Evolutionary conservation across 2,113 vertebrate species (phyloP), one percentile per base, ranked within the genome.

Genomic region (Ctenomys sociabilis): DNA sequence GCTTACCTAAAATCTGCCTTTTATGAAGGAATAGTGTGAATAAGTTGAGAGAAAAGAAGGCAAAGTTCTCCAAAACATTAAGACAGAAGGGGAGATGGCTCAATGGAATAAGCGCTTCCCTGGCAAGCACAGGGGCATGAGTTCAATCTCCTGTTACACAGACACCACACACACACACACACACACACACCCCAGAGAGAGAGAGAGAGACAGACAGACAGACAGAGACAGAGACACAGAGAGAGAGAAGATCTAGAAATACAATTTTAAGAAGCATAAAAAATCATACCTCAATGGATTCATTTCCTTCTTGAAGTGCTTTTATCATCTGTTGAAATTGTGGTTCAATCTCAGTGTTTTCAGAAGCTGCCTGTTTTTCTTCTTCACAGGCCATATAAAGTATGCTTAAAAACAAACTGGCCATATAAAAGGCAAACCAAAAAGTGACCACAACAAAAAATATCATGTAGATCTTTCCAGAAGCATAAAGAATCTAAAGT

Each of bases 371-470:
- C 95, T 98, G 98, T 92, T 98, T 99, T 97, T 99, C 99, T 97
- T 99, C 98, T 96, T 99, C 99, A 57, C 98, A 99, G 72, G 98
- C 98, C 98, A 99, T 98, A 66, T 98, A 98, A 3, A 99, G 98
- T 91, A 98, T 99, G 28, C 99, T 98, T 97, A 99, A 96, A 94
- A 99, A 99, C 91, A 99, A 98, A 97, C 99, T 99, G 93, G 99
- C 93, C 94, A 99, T 97, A 96, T 99, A 99, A 98, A 99, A 99
- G 52, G 99, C 99, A 93, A 99, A 99, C 68, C 99, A 98, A 96
- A 99, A 99, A 88, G 99, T 99, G 63, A 99, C 98, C 96, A 99
- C 90, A 90, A 99, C 98, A 96, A 99, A 99, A 96, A 99, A 99
- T 45, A 97, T 11, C 92, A 97, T 95, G 85, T 97, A 96, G 94